These are phyloP conservation scores for Trachelus stipa DNA, from an alignment of 2,888 invertebrate species.

Conservation along the genomic window DNA sequence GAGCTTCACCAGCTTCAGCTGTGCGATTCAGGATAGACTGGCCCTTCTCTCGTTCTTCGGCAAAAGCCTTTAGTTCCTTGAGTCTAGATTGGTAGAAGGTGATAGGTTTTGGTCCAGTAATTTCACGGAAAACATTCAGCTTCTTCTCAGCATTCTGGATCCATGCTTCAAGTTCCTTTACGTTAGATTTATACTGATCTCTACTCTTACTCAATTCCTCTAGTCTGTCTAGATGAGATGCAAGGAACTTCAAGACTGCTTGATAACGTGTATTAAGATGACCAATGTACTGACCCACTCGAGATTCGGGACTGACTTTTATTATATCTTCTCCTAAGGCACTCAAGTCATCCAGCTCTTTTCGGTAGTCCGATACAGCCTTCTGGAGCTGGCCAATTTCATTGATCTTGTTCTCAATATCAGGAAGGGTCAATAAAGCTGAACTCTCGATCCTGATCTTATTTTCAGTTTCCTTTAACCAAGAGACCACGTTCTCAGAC, in stretches of 20 bases:
- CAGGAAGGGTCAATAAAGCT: slow-evolving; percentile 76
- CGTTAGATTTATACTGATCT: slow-evolving; percentile 75
- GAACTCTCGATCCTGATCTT: slow-evolving; percentile 80
- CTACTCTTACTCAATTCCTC: slow-evolving; percentile 79
- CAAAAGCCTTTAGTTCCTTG: slow-evolving; percentile 80
- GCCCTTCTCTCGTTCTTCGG: slow-evolving; percentile 82
- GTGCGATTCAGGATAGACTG: slow-evolving; percentile 82
- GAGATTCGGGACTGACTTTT: slow-evolving; percentile 83
- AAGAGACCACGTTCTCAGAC: slow-evolving; percentile 79
- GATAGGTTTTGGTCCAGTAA: slow-evolving; percentile 83
- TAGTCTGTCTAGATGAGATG: slow-evolving; percentile 78
- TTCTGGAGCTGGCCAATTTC: slow-evolving; percentile 75
- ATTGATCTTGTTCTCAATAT: slow-evolving; percentile 76
- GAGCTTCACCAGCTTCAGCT: slow-evolving; percentile 87
- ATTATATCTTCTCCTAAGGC: slow-evolving; percentile 79
- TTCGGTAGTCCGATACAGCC: slow-evolving; percentile 75
- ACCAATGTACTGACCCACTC: slow-evolving; percentile 83
- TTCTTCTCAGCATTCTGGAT: slow-evolving; percentile 80
- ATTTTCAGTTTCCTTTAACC: slow-evolving; percentile 85
- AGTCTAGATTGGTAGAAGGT: slow-evolving; percentile 75
- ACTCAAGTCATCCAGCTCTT: slow-evolving; percentile 76
- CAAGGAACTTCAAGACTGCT: slow-evolving; percentile 78
- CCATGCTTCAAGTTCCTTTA: slow-evolving; percentile 82
- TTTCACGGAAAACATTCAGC: slow-evolving; percentile 78
- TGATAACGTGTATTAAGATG: slow-evolving; percentile 83